Conservation (phyloP, 2,888 invertebrate genomes). For the Operophtera brumata region DNA sequence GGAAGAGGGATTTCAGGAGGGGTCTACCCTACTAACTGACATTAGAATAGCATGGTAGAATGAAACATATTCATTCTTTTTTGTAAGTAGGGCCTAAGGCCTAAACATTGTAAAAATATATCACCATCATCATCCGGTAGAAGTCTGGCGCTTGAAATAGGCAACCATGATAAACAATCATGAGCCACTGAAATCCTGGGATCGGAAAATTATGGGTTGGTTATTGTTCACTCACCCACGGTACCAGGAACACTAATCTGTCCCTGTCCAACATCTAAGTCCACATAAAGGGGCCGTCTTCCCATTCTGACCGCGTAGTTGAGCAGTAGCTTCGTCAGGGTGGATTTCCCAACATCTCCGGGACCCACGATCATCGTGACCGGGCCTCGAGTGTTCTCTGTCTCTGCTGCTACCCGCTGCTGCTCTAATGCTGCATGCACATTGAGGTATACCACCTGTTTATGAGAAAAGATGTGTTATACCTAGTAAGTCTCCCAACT, state of each 20-base stretch:
- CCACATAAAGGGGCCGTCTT: slow-evolving; percentile 93
- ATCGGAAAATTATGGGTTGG: no score
- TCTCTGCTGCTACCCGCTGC: slow-evolving; percentile 90
- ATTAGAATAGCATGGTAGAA: no score
- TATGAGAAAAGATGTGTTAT: slow-evolving; percentile 16
- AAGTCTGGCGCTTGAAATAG: no score
- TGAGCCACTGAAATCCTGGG: no score
- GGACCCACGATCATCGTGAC: slow-evolving; percentile 96
- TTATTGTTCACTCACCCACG: slow-evolving; percentile 79
- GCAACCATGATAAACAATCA: no score
- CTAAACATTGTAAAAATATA: no score
- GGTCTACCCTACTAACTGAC: no score
- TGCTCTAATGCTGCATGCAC: slow-evolving; percentile 97
- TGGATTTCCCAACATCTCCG: slow-evolving; percentile 97
- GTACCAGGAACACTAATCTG: slow-evolving; percentile 95
- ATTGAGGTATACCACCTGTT: slow-evolving; percentile 91
- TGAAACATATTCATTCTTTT: no score
- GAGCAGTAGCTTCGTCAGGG: slow-evolving; percentile 91
- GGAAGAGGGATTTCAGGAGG: no score
- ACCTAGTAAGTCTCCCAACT: no score
- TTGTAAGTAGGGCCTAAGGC: no score
- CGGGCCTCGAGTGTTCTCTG: slow-evolving; percentile 87
- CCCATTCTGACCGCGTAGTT: slow-evolving; percentile 97
- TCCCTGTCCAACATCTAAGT: slow-evolving; percentile 97
- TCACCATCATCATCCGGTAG: no score